These are phyloP conservation scores for Hippocampus comes DNA, from an alignment of 2,113 vertebrate species.

Conservation along the genomic window DNA sequence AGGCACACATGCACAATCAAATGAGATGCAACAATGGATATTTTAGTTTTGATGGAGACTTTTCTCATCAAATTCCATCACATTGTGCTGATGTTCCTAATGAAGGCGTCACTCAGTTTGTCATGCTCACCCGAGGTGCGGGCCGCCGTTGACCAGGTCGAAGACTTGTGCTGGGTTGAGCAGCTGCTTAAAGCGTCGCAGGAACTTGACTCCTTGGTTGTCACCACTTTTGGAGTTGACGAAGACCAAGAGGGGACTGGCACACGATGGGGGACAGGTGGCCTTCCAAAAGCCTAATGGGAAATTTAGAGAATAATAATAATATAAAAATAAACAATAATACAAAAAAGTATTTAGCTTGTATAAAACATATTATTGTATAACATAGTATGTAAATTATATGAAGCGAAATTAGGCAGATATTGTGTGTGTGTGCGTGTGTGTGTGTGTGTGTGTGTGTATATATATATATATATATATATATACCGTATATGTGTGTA, in stretches of 20 bases:
- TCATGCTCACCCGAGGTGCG: constrained; percentile 88
- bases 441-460: too few species aligned
- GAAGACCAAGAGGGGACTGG: constrained; percentile 95
- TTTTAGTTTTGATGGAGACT: neutral
- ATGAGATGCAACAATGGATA: too few species aligned
- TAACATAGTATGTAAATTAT: too few species aligned
- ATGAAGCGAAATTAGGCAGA: too few species aligned
- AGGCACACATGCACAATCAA: too few species aligned
- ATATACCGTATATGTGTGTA: too few species aligned
- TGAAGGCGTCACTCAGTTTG: too few species aligned
- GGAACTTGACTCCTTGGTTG: constrained; percentile 98
- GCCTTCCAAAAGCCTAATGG: constrained; percentile 96
- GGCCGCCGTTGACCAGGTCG: constrained; percentile 97
- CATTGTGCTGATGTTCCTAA: too few species aligned
- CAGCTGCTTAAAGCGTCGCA: constrained; percentile 96
- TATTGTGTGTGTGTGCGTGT: too few species aligned
- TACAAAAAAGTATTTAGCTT: too few species aligned
- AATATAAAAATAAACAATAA: neutral
- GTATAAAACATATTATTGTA: too few species aligned
- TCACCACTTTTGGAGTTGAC: constrained; percentile 99
- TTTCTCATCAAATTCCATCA: neutral
- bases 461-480: too few species aligned
- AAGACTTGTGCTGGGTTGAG: constrained; percentile 99
- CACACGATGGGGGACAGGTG: constrained; percentile 93
- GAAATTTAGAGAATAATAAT: neutral